These are phyloP conservation scores for Arctia plantaginis DNA, from an alignment of 2,888 invertebrate genomes.

Conservation along the genomic window DNA sequence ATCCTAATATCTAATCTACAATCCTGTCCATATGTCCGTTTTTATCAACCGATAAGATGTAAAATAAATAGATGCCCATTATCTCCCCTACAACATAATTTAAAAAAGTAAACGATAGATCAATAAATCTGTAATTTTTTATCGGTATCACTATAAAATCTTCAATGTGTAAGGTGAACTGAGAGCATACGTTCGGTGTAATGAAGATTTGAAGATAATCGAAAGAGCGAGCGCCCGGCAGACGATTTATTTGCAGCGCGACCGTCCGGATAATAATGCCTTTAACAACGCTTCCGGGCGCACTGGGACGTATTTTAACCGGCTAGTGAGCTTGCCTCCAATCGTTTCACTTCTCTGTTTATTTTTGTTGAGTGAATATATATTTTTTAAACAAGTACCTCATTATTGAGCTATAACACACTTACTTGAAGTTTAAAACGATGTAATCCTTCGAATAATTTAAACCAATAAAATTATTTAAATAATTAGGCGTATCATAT, in stretches of 20 bases:
- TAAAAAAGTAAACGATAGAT: not conserved
- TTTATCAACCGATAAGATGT: no score
- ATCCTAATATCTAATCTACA: no score
- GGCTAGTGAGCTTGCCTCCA: conserved; percentile 38
- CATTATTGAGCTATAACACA: not conserved
- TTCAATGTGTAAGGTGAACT: conserved; percentile 43
- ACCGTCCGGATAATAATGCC: conserved; percentile 85
- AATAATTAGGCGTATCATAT: not conserved
- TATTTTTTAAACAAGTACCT: not conserved
- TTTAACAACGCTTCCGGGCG: conserved; percentile 79
- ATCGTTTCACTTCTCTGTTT: conserved; percentile 6
- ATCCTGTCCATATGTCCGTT: no score
- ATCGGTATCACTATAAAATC: conserved; percentile 44
- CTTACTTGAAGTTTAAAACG: not conserved
- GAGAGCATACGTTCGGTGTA: conserved; percentile 79
- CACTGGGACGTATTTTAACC: conserved; percentile 32
- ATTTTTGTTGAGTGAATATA: not conserved
- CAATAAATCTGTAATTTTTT: conserved; percentile 9
- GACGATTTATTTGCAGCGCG: conserved; percentile 86
- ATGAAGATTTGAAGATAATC: conserved; percentile 87
- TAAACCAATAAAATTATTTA: no score
- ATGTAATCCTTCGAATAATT: not conserved
- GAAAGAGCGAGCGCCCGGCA: conserved; percentile 81
- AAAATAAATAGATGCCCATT: not conserved
- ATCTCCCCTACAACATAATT: not conserved